A percentile compares a stretch with the other conserved stretches of the same genome.
Conservation (phyloP, 1,140 invertebrate species). For the Pachyrhynchus sulphureomaculatus region DNA sequence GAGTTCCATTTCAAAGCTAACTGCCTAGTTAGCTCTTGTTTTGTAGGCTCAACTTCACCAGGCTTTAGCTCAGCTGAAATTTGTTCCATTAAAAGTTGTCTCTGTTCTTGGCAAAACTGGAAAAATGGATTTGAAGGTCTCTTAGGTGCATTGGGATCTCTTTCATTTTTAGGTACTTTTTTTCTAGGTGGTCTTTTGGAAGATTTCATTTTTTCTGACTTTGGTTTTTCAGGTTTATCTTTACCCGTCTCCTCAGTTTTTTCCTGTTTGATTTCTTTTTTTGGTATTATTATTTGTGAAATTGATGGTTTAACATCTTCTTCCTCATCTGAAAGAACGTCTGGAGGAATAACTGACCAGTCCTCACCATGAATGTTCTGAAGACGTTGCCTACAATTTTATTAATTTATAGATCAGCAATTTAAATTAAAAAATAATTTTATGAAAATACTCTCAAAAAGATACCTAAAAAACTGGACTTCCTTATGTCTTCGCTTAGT, state of each 20-base stretch:
- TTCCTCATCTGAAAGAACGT: slow-evolving; percentile 39
- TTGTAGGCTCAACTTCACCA: slow-evolving; percentile 67
- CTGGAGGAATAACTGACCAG: slow-evolving; percentile 46
- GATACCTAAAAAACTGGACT: slow-evolving; percentile 53
- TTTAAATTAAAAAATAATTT: not conserved
- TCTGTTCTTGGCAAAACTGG: slow-evolving; percentile 77
- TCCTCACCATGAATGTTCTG: slow-evolving; percentile 45
- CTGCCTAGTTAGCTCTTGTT: slow-evolving; percentile 74
- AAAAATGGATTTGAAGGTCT: slow-evolving; percentile 79
- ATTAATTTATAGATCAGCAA: too few species aligned
- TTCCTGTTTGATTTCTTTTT: slow-evolving; percentile 49
- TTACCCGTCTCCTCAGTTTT: slow-evolving; percentile 50
- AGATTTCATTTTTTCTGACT: slow-evolving; percentile 36
- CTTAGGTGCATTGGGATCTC: slow-evolving; percentile 76
- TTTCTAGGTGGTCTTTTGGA: slow-evolving; percentile 53
- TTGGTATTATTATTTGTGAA: slow-evolving; percentile 36
- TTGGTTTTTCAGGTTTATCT: slow-evolving; percentile 37
- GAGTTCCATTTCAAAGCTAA: slow-evolving; percentile 72
- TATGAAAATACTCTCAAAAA: slow-evolving; percentile 24
- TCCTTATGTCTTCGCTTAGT: slow-evolving; percentile 58
- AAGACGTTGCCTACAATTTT: slow-evolving; percentile 52
- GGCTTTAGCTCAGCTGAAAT: slow-evolving; percentile 56
- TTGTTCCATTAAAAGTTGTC: slow-evolving; percentile 69
- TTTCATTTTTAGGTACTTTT: slow-evolving; percentile 58
- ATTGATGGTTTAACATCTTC: slow-evolving; percentile 40